A percentile compares a stretch with the other conserved stretches of the same genome.
Evolutionary conservation across 2,113 vertebrate genomes (phyloP).

Genomic region (Crypturellus undulatus): DNA sequence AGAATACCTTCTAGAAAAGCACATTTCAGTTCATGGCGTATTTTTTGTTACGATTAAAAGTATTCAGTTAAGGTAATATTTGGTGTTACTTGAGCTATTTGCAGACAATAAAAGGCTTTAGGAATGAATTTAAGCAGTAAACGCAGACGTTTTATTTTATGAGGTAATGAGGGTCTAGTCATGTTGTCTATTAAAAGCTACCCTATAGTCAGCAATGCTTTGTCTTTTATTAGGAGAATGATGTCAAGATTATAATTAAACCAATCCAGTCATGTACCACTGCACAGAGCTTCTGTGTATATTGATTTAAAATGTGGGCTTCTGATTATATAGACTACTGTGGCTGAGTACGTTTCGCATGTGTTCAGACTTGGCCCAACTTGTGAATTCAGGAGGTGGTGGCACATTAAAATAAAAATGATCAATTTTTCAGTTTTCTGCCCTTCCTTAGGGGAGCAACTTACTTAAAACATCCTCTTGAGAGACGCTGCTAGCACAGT

Average conservation of each 20-base stretch:
- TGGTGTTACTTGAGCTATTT: conserved; percentile 35
- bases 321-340: conserved; percentile 3
- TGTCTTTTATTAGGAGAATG: conserved; percentile 65
- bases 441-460: background rate
- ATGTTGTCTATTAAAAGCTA: conserved; percentile 69
- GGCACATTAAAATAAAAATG: background rate
- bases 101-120: conserved; percentile 44
- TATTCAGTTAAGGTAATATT: conserved; percentile 38
- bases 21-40: background rate
- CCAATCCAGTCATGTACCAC: conserved; percentile 40
- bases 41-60: conserved; percentile 28
- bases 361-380: background rate
- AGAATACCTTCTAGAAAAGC: conserved; percentile 6
- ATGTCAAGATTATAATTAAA: conserved; percentile 72
- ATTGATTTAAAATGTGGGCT: conserved; percentile 41
- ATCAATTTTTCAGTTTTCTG: background rate
- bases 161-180: conserved; percentile 54
- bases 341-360: conserved; percentile 1
- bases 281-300: conserved; percentile 19
- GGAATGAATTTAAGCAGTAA: conserved; percentile 63
- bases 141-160: conserved; percentile 63
- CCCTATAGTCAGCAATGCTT: conserved; percentile 48
- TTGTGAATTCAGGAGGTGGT: background rate
- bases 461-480: background rate
- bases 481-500: background rate